These are phyloP conservation scores for Chrysomallon squamiferum DNA, from an alignment of 1,140 invertebrate genomes.

Conservation along the genomic window DNA sequence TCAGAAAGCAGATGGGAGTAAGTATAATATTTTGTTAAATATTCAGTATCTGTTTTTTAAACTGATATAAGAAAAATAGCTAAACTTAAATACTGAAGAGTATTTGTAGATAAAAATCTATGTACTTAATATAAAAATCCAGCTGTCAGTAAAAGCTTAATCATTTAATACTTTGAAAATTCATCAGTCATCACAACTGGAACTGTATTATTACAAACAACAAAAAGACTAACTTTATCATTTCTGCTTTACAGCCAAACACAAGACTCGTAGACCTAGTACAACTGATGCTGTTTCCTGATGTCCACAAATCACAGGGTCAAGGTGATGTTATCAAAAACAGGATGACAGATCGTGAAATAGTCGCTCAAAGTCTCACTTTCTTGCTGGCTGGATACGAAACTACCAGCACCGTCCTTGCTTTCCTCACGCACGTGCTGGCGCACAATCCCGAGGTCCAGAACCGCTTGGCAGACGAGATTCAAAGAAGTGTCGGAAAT, in stretches of 20 bases:
- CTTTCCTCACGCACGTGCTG: slow-evolving; percentile 63
- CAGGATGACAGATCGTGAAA: slow-evolving; percentile 48
- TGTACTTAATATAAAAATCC: too few relatives aligned
- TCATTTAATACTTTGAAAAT: too few relatives aligned
- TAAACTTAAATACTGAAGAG: too few relatives aligned
- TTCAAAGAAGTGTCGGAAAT: slow-evolving; percentile 37
- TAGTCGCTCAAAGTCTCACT: slow-evolving; percentile 52
- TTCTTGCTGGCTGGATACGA: slow-evolving; percentile 61
- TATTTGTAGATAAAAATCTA: too few relatives aligned
- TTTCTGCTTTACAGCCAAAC: slow-evolving; percentile 33
- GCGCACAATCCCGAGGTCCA: slow-evolving; percentile 64
- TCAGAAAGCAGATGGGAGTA: slow-evolving; percentile 44
- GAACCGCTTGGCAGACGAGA: slow-evolving; percentile 61
- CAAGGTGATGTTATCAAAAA: background rate
- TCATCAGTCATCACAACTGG: too few relatives aligned
- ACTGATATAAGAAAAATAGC: too few relatives aligned
- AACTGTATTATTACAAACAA: too few relatives aligned
- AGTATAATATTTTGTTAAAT: slow-evolving; percentile 8
- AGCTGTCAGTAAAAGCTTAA: too few relatives aligned
- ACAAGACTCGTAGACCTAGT: slow-evolving; percentile 43
- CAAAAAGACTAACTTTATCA: too few relatives aligned
- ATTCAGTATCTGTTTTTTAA: too few relatives aligned
- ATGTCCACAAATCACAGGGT: slow-evolving; percentile 6
- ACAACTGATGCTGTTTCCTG: slow-evolving; percentile 53
- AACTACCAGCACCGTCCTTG: slow-evolving; percentile 65